Evolutionary conservation across 2,113 vertebrate species (phyloP).

Genomic region (Crypturellus undulatus): DNA sequence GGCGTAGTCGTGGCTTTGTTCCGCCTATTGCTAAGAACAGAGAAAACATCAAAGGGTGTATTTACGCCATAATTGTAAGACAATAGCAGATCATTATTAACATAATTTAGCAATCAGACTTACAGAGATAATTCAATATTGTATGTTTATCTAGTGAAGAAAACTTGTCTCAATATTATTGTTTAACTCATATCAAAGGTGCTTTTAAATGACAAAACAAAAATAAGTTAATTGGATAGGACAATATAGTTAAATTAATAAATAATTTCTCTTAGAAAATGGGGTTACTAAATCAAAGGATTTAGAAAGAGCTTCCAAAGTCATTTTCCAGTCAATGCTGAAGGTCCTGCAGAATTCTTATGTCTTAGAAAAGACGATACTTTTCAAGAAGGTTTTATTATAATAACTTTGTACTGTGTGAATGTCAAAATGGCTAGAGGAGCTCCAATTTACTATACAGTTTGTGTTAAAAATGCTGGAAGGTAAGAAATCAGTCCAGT

Average conservation of each 20-base stretch:
- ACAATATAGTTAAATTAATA: background rate
- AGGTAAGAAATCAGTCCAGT: background rate
- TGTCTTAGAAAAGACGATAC: background rate
- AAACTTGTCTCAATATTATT: background rate
- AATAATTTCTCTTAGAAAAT: background rate
- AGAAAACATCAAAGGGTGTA: constrained; percentile 37
- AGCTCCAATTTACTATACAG: background rate
- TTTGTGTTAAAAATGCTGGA: background rate
- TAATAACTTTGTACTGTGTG: background rate
- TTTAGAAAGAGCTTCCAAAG: background rate
- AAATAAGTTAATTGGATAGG: background rate
- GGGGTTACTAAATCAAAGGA: background rate
- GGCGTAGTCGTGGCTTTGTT: background rate
- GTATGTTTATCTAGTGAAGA: background rate
- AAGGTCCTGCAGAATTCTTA: background rate
- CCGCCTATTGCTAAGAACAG: background rate
- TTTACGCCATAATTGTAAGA: background rate
- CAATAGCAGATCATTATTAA: background rate
- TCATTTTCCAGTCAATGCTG: background rate
- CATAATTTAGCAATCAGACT: constrained; percentile 22
- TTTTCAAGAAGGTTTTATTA: background rate
- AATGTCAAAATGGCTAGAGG: background rate
- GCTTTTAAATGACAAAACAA: background rate
- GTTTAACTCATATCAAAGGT: background rate
- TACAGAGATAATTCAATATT: background rate